These are phyloP conservation scores for Cottus gobio DNA, from an alignment of 2,113 vertebrate genomes.

Conservation along the genomic window DNA sequence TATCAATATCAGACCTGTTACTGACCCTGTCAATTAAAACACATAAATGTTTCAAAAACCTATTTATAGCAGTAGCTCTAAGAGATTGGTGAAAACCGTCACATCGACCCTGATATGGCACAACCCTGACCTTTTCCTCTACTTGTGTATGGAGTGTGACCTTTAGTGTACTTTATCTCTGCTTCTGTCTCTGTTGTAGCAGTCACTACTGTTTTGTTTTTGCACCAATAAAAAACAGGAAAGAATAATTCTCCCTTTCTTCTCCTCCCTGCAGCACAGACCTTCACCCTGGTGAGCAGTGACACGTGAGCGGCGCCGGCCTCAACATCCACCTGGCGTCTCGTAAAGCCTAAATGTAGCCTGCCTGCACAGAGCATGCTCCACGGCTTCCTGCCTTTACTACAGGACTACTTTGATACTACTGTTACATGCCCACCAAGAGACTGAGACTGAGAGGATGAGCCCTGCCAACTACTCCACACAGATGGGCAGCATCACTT, in stretches of 20 bases:
- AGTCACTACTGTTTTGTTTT: background rate
- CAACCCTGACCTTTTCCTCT: background rate
- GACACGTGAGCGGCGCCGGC: constrained; percentile 69
- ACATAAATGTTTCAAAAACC: too few species aligned
- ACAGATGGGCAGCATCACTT: constrained; percentile 10
- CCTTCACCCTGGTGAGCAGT: constrained; percentile 72
- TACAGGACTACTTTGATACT: constrained; percentile 50
- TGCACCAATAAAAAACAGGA: background rate
- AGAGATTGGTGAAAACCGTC: too few species aligned
- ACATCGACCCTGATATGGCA: too few species aligned
- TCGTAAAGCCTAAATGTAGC: constrained; percentile 66
- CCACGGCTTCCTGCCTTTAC: constrained; percentile 63
- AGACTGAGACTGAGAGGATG: constrained; percentile 27
- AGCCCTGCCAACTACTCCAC: constrained; percentile 5
- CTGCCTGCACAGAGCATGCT: constrained; percentile 59
- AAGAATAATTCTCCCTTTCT: background rate
- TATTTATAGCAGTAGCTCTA: too few species aligned
- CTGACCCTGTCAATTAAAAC: too few species aligned
- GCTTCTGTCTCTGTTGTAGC: background rate
- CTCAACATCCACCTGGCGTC: constrained; percentile 13
- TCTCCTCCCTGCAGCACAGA: constrained; percentile 68
- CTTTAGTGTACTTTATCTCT: background rate
- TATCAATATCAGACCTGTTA: too few species aligned
- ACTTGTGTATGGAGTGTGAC: background rate
- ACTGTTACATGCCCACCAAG: constrained; percentile 31